Percentiles rank a stretch among this genome's conserved stretches.
These are phyloP conservation scores for Peromyscus californicus DNA, from an alignment of 2,113 vertebrate species.

Conservation along the genomic window DNA sequence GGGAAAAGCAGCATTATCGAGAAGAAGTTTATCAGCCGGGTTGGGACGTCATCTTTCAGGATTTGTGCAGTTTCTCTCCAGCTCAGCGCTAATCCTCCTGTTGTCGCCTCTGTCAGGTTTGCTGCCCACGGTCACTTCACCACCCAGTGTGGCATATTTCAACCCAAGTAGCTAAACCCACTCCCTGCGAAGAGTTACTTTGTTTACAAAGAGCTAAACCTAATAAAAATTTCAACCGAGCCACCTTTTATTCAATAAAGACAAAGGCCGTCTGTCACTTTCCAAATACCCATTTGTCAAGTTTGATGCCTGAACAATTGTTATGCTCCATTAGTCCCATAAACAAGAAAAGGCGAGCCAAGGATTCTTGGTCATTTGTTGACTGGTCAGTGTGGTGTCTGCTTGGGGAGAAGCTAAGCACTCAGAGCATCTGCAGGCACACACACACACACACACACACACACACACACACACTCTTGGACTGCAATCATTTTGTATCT, in stretches of 20 bases:
- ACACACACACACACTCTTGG: neutral
- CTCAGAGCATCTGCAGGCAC: neutral
- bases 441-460: neutral
- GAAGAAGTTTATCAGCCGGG: conserved; percentile 46
- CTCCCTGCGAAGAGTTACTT: conserved; percentile 23
- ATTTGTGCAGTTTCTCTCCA: conserved; percentile 66
- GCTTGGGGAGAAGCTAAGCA: neutral
- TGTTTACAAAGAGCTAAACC: conserved; percentile 35
- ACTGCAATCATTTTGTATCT: conserved; percentile 30
- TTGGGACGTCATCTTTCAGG: conserved; percentile 47
- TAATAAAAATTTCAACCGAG: conserved; percentile 50
- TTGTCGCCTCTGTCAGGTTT: conserved; percentile 48
- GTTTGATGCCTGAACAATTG: neutral
- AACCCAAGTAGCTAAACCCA: neutral
- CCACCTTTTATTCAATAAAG: conserved; percentile 58
- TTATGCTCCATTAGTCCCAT: conserved; percentile 35
- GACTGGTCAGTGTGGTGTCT: conserved; percentile 19
- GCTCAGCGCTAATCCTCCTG: conserved; percentile 41
- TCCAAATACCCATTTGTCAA: conserved; percentile 1
- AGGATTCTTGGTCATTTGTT: conserved; percentile 29
- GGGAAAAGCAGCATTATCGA: neutral
- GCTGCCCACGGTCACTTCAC: conserved; percentile 20
- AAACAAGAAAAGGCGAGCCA: conserved; percentile 38
- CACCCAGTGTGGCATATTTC: conserved; percentile 31
- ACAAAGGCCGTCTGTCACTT: conserved; percentile 17